phyloP scores from a whole-genome alignment of 2,888 invertebrate genomes.

The Acheta domesticus region DNA sequence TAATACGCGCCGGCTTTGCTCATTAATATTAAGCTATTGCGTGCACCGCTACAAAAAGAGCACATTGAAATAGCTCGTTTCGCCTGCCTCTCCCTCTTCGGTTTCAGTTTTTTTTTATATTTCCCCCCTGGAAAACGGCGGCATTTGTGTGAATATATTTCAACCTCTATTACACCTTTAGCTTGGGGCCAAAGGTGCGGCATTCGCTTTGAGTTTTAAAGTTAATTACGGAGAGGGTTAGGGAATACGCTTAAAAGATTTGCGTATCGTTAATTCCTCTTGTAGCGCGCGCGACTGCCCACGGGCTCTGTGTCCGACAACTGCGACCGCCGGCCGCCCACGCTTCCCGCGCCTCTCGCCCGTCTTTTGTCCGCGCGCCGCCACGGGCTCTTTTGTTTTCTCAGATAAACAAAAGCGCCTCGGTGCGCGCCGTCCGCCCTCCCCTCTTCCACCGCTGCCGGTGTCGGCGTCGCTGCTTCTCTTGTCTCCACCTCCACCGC shows the following conservation, averaged over 20 bases:
- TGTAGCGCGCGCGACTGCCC: not conserved
- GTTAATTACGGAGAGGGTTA: not conserved
- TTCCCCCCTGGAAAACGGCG: no score
- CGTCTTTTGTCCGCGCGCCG: slow-evolving; percentile 4
- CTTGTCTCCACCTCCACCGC: no score
- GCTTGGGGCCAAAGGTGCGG: not conserved
- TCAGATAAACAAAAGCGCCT: not conserved
- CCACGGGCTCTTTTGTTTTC: slow-evolving; percentile 6
- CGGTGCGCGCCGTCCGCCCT: not conserved
- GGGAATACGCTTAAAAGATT: not conserved
- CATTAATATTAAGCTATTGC: not conserved
- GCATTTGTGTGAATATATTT: not conserved
- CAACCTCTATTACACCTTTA: not conserved
- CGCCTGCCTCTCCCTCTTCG: no score
- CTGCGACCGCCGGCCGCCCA: not conserved
- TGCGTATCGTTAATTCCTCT: slow-evolving; percentile 2
- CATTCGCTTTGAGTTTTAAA: not conserved
- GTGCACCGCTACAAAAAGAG: no score
- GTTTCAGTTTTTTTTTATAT: no score
- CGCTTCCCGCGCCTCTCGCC: not conserved
- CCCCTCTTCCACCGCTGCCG: no score
- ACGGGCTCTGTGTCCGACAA: not conserved
- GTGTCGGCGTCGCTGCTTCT: no score
- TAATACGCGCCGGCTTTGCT: not conserved
- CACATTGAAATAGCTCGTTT: no score